Percentiles rank a stretch among this genome's conserved stretches.
Evolutionary conservation across 2,888 invertebrate genomes (phyloP).

Genomic region (Acanthacorydalis orientalis): DNA sequence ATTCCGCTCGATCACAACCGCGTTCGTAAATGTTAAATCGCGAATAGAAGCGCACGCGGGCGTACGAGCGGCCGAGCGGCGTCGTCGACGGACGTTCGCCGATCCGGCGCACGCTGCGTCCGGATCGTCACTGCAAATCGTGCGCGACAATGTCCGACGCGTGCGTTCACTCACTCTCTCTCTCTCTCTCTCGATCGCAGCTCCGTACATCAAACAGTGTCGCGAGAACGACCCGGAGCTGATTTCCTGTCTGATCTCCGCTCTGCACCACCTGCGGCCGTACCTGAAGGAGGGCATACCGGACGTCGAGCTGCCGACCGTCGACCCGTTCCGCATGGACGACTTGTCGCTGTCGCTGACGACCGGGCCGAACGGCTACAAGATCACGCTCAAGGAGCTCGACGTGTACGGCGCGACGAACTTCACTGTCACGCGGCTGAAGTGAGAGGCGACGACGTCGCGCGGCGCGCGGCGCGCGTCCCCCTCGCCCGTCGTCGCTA

Average conservation of each 20-base stretch:
- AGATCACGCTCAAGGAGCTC: constrained; percentile 38
- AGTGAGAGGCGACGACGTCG: constrained; percentile 30
- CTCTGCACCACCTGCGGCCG: constrained; percentile 39
- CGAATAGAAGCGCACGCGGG: too few species aligned
- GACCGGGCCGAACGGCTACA: constrained; percentile 39
- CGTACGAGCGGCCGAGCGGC: too few species aligned
- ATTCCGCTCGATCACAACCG: too few species aligned
- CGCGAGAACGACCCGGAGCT: constrained; percentile 41
- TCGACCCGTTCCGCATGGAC: constrained; percentile 48
- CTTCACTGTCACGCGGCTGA: constrained; percentile 37
- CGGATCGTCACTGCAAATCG: too few species aligned
- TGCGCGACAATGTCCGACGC: too few species aligned
- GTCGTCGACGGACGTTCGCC: too few species aligned
- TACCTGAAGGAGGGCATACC: constrained; percentile 41
- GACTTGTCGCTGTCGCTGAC: constrained; percentile 38
- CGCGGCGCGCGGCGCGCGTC: too few species aligned
- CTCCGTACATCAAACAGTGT: constrained; percentile 50
- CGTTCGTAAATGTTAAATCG: too few species aligned
- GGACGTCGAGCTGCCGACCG: constrained; percentile 45
- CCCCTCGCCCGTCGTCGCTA: not conserved
- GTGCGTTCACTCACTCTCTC: too few species aligned
- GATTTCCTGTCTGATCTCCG: constrained; percentile 35
- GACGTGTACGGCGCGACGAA: constrained; percentile 46
- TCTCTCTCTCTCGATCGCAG: constrained; percentile 27
- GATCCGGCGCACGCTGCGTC: too few species aligned